A percentile compares a stretch with the other conserved stretches of the same genome.
phyloP scores from a whole-genome alignment of 2,888 invertebrate genomes.

The Lysandra coridon region DNA sequence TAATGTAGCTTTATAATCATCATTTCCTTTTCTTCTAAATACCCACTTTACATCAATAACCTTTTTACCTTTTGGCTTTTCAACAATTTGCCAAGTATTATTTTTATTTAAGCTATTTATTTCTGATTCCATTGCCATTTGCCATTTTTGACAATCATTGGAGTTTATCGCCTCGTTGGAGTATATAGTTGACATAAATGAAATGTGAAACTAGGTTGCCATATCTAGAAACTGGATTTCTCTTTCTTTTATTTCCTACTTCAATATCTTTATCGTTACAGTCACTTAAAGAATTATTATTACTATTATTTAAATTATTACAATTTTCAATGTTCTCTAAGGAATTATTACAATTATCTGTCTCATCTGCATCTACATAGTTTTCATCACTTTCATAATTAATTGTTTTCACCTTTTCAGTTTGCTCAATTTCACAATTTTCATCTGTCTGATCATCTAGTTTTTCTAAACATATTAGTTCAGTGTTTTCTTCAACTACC shows the following conservation, averaged over 20 bases:
- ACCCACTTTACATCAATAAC: constrained; percentile 49
- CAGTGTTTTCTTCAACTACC: neutral
- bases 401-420: neutral
- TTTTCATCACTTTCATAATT: neutral
- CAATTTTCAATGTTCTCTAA: too few relatives aligned
- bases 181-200: constrained; percentile 44
- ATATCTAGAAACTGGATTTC: constrained; percentile 38
- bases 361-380: neutral
- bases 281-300: neutral
- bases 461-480: neutral
- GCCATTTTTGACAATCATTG: constrained; percentile 43
- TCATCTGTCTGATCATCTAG: neutral
- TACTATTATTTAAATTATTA: neutral
- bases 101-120: constrained; percentile 47
- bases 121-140: constrained; percentile 47
- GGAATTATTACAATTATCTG: too few relatives aligned
- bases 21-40: constrained; percentile 45
- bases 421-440: neutral
- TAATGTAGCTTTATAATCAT: constrained; percentile 36
- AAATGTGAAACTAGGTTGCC: constrained; percentile 39
- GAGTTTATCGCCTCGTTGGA: constrained; percentile 47
- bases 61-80: constrained; percentile 45
- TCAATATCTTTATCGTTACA: neutral
- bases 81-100: constrained; percentile 45
- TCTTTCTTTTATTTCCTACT: constrained; percentile 38